Conservation (phyloP, 1,140 invertebrate genomes). For the Harlomillsia oculata region DNA sequence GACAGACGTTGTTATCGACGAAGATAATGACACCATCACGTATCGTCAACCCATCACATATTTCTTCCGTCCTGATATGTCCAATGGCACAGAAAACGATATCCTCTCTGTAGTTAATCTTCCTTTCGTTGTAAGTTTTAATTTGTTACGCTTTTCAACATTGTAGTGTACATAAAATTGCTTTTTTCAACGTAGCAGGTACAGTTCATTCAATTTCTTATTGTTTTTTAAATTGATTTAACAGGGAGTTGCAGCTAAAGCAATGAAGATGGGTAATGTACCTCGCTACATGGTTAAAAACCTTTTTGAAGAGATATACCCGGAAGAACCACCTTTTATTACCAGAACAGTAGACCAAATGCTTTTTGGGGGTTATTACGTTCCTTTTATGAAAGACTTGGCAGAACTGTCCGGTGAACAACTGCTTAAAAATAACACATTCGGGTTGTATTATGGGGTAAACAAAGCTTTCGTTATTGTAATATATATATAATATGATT, state of each 20-base stretch:
- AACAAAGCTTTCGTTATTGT: too few species aligned
- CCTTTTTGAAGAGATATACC: too few species aligned
- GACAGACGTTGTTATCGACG: background rate
- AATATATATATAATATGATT: too few species aligned
- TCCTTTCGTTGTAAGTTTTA: slow-evolving; percentile 28
- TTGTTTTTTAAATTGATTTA: too few species aligned
- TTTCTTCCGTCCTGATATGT: background rate
- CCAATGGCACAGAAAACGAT: slow-evolving; percentile 3
- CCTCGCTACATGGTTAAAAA: too few species aligned
- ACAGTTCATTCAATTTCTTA: too few species aligned
- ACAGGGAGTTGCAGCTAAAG: too few species aligned
- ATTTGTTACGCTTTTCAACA: too few species aligned
- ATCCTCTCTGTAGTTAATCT: slow-evolving; percentile 26
- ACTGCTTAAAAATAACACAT: slow-evolving; percentile 19
- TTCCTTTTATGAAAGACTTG: slow-evolving; percentile 8
- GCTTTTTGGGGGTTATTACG: slow-evolving; percentile 18
- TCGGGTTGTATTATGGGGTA: slow-evolving; percentile 22
- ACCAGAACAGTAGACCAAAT: slow-evolving; percentile 12
- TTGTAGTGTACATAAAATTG: background rate
- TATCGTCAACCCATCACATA: slow-evolving; percentile 6
- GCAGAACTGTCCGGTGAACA: slow-evolving; percentile 2
- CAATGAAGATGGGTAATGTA: too few species aligned
- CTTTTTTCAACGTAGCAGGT: background rate
- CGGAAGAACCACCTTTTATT: slow-evolving; percentile 3
- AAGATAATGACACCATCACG: slow-evolving; percentile 1